phyloP scores from a whole-genome alignment of 2,797 vertebrate species.

The Sternotherus odoratus region DNA sequence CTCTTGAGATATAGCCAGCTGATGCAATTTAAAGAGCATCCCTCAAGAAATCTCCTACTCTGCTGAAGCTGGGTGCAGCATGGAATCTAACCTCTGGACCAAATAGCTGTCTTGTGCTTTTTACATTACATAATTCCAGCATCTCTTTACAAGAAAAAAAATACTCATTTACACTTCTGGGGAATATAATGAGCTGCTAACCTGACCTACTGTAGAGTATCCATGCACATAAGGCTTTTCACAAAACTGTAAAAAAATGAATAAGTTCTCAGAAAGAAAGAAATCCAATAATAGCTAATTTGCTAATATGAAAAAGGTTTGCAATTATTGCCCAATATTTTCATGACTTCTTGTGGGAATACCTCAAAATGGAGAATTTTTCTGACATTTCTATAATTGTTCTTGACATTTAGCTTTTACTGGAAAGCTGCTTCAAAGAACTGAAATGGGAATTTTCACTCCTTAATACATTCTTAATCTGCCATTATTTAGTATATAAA shows the following conservation, averaged over 20 bases:
- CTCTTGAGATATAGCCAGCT: neutral
- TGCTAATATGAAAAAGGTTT: neutral
- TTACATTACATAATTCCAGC: neutral
- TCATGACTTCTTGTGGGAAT: neutral
- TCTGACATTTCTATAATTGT: constrained; percentile 30
- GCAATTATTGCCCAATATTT: constrained; percentile 1
- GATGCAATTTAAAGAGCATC: neutral
- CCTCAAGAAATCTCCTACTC: neutral
- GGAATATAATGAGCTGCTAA: neutral
- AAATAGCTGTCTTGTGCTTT: neutral
- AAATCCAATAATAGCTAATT: neutral
- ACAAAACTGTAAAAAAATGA: neutral
- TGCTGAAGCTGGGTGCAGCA: neutral
- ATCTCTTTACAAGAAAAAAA: neutral
- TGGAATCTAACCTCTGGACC: neutral
- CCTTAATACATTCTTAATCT: neutral
- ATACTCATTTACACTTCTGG: neutral
- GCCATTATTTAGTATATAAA: constrained; percentile 25
- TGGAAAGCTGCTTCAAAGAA: neutral
- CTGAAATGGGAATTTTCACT: neutral
- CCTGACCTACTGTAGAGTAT: neutral
- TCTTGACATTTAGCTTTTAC: constrained; percentile 11
- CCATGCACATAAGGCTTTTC: neutral
- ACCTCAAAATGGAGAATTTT: neutral
- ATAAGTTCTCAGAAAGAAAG: neutral